phyloP scores from a whole-genome alignment of 2,797 vertebrate genomes.

The Muscicapa comitata region DNA sequence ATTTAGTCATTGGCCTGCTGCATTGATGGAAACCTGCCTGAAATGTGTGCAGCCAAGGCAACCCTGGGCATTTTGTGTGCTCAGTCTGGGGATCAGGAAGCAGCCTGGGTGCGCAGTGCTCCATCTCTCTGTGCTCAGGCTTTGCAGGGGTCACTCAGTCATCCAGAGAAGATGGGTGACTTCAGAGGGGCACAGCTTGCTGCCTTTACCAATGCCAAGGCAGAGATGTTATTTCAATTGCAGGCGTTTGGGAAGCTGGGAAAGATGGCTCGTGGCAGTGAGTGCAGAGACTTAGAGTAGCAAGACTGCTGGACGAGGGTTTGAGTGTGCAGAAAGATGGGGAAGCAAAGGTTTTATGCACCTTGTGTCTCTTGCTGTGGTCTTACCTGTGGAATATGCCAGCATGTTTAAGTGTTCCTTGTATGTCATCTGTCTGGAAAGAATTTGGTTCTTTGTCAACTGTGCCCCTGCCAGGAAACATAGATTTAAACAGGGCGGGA shows the following conservation, averaged over 20 bases:
- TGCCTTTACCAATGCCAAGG: neutral
- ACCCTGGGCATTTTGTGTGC: neutral
- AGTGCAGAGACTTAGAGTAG: neutral
- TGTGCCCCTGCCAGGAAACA: neutral
- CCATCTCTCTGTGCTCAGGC: fast-evolving
- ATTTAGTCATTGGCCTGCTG: neutral
- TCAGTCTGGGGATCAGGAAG: neutral
- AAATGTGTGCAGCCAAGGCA: neutral
- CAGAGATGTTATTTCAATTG: neutral
- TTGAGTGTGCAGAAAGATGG: neutral
- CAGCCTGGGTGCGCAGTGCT: neutral
- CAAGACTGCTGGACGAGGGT: neutral
- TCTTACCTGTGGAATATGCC: neutral
- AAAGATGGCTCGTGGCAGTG: neutral
- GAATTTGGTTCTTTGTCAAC: neutral
- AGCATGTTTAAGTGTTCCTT: neutral
- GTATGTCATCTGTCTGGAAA: neutral
- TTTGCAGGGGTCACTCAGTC: neutral
- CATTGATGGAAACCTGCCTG: neutral
- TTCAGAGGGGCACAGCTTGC: neutral
- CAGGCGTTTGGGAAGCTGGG: neutral
- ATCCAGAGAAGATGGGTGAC: neutral
- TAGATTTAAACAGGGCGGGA: neutral
- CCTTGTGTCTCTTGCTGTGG: neutral
- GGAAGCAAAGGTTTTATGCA: neutral